Percentiles rank a stretch among this genome's conserved stretches.
Conservation (phyloP, 2,888 invertebrate genomes). For the Lymantria monacha region DNA sequence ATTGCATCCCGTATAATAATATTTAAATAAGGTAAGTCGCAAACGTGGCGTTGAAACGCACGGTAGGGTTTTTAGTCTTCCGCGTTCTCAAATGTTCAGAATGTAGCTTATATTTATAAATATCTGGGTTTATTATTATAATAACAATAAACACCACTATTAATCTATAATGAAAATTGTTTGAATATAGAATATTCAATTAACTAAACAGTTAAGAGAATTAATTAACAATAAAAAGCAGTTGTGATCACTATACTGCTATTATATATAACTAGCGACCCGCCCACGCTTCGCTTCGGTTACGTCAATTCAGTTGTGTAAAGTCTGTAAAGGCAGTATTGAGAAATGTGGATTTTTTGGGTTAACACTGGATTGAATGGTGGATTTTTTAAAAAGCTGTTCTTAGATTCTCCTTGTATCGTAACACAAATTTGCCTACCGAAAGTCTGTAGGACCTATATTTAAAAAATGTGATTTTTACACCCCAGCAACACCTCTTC, state of each 20-base stretch:
- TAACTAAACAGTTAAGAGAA: not conserved
- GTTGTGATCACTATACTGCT: not conserved
- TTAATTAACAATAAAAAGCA: not conserved
- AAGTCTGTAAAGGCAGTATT: too few relatives aligned
- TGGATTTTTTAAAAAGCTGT: too few relatives aligned
- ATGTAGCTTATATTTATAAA: constrained; percentile 65
- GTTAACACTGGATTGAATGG: too few relatives aligned
- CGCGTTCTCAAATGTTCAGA: constrained; percentile 52
- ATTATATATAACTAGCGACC: too few relatives aligned
- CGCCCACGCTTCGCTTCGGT: too few relatives aligned
- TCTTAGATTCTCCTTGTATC: too few relatives aligned
- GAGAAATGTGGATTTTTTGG: too few relatives aligned
- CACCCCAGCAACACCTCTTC: too few relatives aligned
- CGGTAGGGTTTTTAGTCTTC: constrained; percentile 40
- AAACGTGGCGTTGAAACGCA: constrained; percentile 15
- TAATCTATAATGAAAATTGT: constrained; percentile 22
- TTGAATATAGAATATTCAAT: constrained; percentile 8
- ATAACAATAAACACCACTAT: constrained; percentile 19
- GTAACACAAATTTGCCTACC: too few relatives aligned
- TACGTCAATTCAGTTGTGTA: too few relatives aligned
- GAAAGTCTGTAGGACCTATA: too few relatives aligned
- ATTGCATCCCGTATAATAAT: constrained; percentile 20
- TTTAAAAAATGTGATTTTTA: too few relatives aligned
- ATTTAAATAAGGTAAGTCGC: constrained; percentile 23
- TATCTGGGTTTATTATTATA: constrained; percentile 48